Evolutionary conservation across 2,797 vertebrate species (phyloP), one percentile per base, ranked within the genome.

Genomic region (Sebastes taczanowskii): DNA sequence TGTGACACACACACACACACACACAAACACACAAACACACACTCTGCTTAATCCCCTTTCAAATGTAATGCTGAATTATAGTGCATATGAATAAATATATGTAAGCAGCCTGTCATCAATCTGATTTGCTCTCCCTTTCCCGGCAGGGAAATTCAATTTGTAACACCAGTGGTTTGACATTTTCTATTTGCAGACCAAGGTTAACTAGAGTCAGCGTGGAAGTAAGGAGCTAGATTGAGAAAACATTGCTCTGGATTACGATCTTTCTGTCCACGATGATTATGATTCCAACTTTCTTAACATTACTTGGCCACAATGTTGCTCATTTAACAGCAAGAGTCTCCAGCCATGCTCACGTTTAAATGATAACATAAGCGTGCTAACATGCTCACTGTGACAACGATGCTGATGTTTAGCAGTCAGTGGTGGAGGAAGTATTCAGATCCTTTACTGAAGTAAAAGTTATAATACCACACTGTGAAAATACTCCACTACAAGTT

Each of bases 21-120:
- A 67, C 38, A 38, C 58, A 34, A n/a, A 68, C 66, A 68, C 49
- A 68, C 49, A 69, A 3, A 38, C 52, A 18, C 29, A 27, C 70
- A 27, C 77, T 59, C 53, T 38, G 85, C 80, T 85, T 90, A 92
- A 91, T 90, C 84, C 80, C 34, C 60, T 83, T 82, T 88, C 76
- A 87, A 79, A 88, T 80, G 71, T 25, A 63, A 83, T 82, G 75
- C 78, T 46, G 60, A 92, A 86, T 90, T 88, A 88, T 84, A 84
- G 69, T 38, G 71, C 80, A 82, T 72, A 88, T 72, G 74, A 79
- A 85, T 78, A 83, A 78, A 83, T 88, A 86, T 69, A 80, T 79
- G 70, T 80, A 81, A 77, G 68, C 52, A 66, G 84, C 73, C 72
- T 73, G 64, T 78, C 71, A 76, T 88, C 84, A 77, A 64, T 87